These are phyloP conservation scores for Cnemophilus loriae DNA, from an alignment of 2,113 vertebrate genomes.

Conservation along the genomic window DNA sequence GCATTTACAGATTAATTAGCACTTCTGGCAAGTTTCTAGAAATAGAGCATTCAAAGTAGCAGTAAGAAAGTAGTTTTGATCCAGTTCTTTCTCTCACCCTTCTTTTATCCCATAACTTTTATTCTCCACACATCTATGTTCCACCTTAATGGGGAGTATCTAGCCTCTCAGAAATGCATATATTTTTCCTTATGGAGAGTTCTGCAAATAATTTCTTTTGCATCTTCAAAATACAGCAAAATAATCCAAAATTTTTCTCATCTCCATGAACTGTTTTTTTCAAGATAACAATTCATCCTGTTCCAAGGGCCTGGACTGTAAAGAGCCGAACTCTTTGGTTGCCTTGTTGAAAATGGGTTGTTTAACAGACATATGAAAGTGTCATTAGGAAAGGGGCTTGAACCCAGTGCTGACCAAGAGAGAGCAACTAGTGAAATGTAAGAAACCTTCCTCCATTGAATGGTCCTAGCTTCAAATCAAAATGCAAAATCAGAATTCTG, in stretches of 20 bases:
- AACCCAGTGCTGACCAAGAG: neutral
- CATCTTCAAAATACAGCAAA: neutral
- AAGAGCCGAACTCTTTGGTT: neutral
- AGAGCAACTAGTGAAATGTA: neutral
- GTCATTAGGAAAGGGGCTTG: neutral
- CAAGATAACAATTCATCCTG: neutral
- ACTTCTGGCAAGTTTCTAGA: conserved; percentile 53
- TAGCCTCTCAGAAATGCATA: neutral
- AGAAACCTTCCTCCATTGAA: neutral
- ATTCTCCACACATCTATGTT: neutral
- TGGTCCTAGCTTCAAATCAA: neutral
- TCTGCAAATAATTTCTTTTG: neutral
- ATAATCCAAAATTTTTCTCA: neutral
- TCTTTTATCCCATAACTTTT: neutral
- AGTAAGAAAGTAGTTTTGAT: conserved; percentile 12
- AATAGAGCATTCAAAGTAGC: conserved; percentile 39
- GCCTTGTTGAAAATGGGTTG: neutral
- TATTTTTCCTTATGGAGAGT: neutral
- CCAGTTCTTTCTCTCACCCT: neutral
- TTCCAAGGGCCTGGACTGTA: neutral
- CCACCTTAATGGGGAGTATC: neutral
- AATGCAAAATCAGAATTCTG: neutral
- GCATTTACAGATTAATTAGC: conserved; percentile 59
- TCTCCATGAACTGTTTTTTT: neutral
- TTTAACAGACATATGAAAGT: neutral